These are phyloP conservation scores for Chymomyza procnemis DNA, from an alignment of 2,888 invertebrate genomes.

Conservation along the genomic window DNA sequence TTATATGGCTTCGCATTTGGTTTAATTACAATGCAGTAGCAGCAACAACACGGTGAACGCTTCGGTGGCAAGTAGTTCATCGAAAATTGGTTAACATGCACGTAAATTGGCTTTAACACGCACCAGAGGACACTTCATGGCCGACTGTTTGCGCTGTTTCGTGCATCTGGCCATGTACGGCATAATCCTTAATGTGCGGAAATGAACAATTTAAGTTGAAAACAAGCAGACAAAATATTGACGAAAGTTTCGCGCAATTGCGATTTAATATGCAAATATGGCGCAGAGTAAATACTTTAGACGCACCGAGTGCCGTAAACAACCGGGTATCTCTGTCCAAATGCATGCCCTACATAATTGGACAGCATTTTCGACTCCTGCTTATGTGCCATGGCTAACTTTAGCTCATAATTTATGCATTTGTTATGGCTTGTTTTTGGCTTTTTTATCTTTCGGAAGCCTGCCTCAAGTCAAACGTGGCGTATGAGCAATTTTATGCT, in stretches of 20 bases:
- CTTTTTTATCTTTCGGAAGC: background rate
- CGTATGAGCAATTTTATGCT: background rate
- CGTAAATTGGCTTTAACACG: constrained; percentile 16
- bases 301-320: background rate
- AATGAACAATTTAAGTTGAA: constrained; percentile 3
- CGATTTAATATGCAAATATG: background rate
- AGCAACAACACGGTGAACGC: background rate
- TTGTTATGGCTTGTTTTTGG: background rate
- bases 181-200: background rate
- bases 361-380: too few relatives aligned
- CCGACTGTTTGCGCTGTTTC: background rate
- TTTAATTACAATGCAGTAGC: background rate
- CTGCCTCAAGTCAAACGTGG: background rate
- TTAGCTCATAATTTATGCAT: background rate
- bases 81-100: constrained; percentile 16
- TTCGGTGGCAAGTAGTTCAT: background rate
- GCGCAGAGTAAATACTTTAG: too few relatives aligned
- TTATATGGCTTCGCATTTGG: background rate
- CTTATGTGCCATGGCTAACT: background rate
- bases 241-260: background rate
- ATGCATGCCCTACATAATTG: background rate
- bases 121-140: background rate
- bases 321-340: background rate
- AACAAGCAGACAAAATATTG: constrained; percentile 14
- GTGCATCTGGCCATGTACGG: constrained; percentile 13